These are phyloP conservation scores for Pyrocephalus nanus DNA, from an alignment of 2,797 vertebrate species.

Conservation along the genomic window DNA sequence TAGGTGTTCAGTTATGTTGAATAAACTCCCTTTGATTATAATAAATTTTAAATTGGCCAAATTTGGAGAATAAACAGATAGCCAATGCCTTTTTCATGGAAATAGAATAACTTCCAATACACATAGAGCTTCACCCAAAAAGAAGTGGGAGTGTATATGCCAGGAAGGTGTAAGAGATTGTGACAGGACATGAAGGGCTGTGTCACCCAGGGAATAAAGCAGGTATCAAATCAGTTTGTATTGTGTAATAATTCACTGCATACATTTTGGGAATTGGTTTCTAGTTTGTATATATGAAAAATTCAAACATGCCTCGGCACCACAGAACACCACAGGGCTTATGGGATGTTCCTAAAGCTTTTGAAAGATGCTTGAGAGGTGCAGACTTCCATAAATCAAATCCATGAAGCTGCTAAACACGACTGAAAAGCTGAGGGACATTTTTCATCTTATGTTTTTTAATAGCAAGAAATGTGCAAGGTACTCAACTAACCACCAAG, in stretches of 20 bases:
- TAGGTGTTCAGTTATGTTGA: background rate
- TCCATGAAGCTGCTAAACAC: background rate
- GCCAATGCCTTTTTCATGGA: background rate
- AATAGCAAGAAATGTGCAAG: background rate
- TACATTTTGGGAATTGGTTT: background rate
- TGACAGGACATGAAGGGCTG: background rate
- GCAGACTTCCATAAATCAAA: background rate
- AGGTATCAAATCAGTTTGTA: background rate
- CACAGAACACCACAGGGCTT: background rate
- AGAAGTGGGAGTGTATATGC: background rate
- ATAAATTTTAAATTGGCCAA: background rate
- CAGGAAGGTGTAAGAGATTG: background rate
- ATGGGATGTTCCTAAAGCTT: background rate
- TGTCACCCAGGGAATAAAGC: background rate
- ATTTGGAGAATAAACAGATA: background rate
- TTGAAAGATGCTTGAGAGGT: background rate
- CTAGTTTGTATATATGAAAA: background rate
- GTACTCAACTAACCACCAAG: slow-evolving; percentile 52
- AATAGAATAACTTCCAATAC: background rate
- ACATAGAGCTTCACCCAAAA: background rate
- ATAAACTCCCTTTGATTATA: background rate
- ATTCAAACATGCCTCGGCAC: background rate
- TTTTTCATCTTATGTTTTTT: background rate
- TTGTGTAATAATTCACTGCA: background rate
- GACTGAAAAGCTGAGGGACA: background rate